Evolutionary conservation across 2,888 invertebrate genomes (phyloP), one percentile per base, ranked within the genome.

Genomic region (Leucophenga montana): DNA sequence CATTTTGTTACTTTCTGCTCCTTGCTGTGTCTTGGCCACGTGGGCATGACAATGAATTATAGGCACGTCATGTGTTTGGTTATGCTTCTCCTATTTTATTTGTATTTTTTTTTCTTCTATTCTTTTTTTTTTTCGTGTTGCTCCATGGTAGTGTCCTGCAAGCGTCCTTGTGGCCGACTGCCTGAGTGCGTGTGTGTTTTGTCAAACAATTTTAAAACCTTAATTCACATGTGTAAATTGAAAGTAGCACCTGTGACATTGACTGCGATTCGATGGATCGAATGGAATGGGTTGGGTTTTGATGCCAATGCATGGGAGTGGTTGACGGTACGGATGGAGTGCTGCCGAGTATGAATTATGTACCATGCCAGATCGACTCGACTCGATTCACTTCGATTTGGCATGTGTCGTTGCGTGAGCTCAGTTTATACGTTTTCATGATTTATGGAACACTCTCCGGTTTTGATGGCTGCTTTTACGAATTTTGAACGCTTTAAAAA

Each of bases 41-140:
- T 69, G 39, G 62, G 20, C 50, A 73, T 85, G 86, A 86, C 86
- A 86, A 85, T 86, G 86, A 86, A 79, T 85, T 86, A 86, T 84
- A 76, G 79, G 79, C 76, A 71, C 78, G 77, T 72, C 81, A 75
- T 72, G 71, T 76, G 72, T 73, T 67, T 68, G 27, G 27, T 65
- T 68, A 39, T 72, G 61, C 22, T 59, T 27, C 48, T 44, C 65
- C 70, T 53, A 59, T 9, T 33, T 56, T 66, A 11, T 48, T 54
- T 20, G 56, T 67, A 50, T 33, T n/a, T 56, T 53, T 69, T 18
- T 53, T 66, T 13, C 6, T 71, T 65, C 61, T 54, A 20, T 56
- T 69, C 65, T 64, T 64, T 44, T 57, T 46, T n/a, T 9, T 62
- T 69, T 59, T 33, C 6, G 56, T n/a, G n/a, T 50, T 50, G 65